A percentile compares a stretch with the other conserved stretches of the same genome.
Conservation (phyloP, 2,888 invertebrate species). For the Epinotia bilunana region DNA sequence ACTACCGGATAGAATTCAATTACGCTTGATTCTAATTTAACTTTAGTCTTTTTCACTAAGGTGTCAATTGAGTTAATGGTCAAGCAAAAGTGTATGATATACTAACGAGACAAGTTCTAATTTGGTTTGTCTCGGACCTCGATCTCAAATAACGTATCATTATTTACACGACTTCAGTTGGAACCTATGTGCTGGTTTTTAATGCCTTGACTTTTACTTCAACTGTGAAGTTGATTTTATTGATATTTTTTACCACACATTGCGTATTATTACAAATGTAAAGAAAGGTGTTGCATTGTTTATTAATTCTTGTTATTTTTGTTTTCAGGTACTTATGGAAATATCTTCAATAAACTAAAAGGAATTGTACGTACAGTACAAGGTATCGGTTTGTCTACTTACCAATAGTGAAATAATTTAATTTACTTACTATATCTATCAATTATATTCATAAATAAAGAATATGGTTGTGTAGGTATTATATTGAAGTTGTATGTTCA, state of each 20-base stretch:
- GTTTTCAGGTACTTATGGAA: conserved; percentile 36
- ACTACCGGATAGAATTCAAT: neutral
- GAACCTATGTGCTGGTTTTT: conserved; percentile 16
- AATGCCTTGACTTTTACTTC: conserved; percentile 32
- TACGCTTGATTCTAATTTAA: neutral
- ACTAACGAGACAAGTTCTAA: neutral
- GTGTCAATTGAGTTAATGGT: conserved; percentile 16
- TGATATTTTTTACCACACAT: neutral
- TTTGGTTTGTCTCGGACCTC: neutral
- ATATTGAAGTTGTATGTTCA: too few species aligned
- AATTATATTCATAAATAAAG: too few species aligned
- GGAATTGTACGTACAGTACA: neutral
- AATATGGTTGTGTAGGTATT: too few species aligned
- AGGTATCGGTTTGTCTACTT: conserved; percentile 7
- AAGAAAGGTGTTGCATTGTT: conserved; percentile 7
- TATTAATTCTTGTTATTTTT: conserved; percentile 8
- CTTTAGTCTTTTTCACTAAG: conserved; percentile 5
- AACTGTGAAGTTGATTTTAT: neutral
- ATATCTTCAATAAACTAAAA: neutral
- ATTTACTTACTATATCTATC: too few species aligned
- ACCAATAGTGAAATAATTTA: neutral
- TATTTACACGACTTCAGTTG: neutral
- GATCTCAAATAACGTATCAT: conserved; percentile 21
- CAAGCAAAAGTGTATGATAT: conserved; percentile 16
- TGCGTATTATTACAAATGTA: conserved; percentile 2